These are phyloP conservation scores for Tortrix viridana DNA, from an alignment of 2,888 invertebrate genomes.

Conservation along the genomic window DNA sequence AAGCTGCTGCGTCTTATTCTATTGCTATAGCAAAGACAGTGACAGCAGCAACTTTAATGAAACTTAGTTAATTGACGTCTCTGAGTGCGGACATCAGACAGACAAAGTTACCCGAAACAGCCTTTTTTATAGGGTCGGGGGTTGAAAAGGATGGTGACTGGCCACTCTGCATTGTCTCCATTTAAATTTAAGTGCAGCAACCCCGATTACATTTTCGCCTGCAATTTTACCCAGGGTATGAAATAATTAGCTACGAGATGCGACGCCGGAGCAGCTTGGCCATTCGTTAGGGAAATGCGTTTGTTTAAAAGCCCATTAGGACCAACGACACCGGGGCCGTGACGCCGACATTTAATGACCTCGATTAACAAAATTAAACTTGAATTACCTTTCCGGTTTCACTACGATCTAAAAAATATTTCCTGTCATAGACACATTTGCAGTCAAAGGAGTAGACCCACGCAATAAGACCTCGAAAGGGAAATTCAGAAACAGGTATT, in stretches of 20 bases:
- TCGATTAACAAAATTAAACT: slow-evolving; percentile 55
- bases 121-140: too few species aligned
- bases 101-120: too few species aligned
- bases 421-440: neutral
- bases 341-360: slow-evolving; percentile 54
- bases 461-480: slow-evolving; percentile 15
- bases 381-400: slow-evolving; percentile 48
- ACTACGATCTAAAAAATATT: slow-evolving; percentile 18
- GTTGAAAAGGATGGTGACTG: too few species aligned
- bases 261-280: slow-evolving; percentile 40
- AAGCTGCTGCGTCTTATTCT: too few species aligned
- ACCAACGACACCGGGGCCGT: slow-evolving; percentile 48
- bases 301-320: slow-evolving; percentile 53
- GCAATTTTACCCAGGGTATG: slow-evolving; percentile 22
- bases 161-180: neutral
- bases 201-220: neutral
- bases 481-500: slow-evolving; percentile 16
- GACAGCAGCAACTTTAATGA: too few species aligned
- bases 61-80: too few species aligned
- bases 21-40: too few species aligned
- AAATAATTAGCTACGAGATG: slow-evolving; percentile 37
- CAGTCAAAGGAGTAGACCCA: slow-evolving; percentile 4
- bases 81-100: too few species aligned
- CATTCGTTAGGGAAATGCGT: slow-evolving; percentile 50
- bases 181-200: slow-evolving; percentile 17